phyloP scores from a whole-genome alignment of 2,888 invertebrate genomes.

The Eristalinus sepulchralis region DNA sequence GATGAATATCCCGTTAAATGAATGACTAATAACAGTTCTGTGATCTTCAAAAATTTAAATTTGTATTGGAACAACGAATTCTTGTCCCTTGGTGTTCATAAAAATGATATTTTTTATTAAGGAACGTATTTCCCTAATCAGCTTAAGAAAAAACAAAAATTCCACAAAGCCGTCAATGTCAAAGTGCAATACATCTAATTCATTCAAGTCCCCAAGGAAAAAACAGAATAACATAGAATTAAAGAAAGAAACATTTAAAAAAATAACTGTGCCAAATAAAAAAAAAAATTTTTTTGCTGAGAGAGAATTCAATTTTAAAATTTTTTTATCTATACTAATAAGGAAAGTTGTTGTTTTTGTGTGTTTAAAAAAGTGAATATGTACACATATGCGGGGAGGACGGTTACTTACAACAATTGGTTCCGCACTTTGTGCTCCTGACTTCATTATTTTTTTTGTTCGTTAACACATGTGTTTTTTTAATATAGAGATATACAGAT shows the following conservation, averaged over 20 bases:
- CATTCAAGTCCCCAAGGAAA: too few species aligned
- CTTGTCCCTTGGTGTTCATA: too few species aligned
- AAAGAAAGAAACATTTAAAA: background rate
- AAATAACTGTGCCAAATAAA: background rate
- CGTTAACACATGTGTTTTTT: constrained; percentile 73
- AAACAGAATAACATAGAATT: background rate
- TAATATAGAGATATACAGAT: constrained; percentile 62
- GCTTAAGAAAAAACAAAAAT: too few species aligned
- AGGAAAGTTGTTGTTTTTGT: constrained; percentile 13
- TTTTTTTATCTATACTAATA: background rate
- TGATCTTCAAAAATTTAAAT: too few species aligned
- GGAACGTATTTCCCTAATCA: too few species aligned
- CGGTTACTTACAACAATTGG: constrained; percentile 95
- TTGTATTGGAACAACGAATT: too few species aligned
- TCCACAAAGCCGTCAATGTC: too few species aligned
- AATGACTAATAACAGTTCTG: too few species aligned
- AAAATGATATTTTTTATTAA: too few species aligned
- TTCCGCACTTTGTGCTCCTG: constrained; percentile 93
- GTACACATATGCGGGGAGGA: constrained; percentile 54
- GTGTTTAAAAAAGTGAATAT: constrained; percentile 34
- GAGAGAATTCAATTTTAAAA: background rate
- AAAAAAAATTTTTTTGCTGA: background rate
- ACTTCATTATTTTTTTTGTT: constrained; percentile 82
- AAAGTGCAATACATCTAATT: too few species aligned
- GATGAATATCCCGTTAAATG: too few species aligned